Base-by-base conservation (phyloP, 2,888 invertebrate genomes). In the Polydrusus pterygomalis region DNA sequence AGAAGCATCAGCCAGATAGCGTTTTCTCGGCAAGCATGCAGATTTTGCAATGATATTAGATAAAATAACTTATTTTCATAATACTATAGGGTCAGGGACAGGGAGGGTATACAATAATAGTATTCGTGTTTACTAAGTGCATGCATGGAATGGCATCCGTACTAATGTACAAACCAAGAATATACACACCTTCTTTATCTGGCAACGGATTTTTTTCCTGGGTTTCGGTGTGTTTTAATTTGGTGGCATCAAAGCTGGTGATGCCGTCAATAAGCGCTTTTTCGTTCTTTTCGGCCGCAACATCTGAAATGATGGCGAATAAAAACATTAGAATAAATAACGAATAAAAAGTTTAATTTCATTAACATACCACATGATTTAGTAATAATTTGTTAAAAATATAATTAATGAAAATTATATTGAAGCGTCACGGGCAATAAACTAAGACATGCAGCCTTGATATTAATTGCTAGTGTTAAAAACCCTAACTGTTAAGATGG, bases 121-220 rank as follows among this genome's bases (percentile, higher is more conserved):
- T n/a, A n/a, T n/a, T n/a, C n/a, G n/a, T n/a, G n/a, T n/a, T n/a
- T n/a, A n/a, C n/a, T n/a, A n/a, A n/a, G n/a, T n/a, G n/a, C n/a
- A n/a, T n/a, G n/a, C n/a, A n/a, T n/a, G n/a, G n/a, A n/a, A n/a
- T n/a, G n/a, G n/a, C n/a, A n/a, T n/a, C n/a, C n/a, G n/a, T n/a
- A n/a, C n/a, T n/a, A 25, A 25, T 5, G 6, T 43, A 43, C 43
- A 43, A 7, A 64, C 13, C 7, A 13, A 25, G 30, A 11, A 67
- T 30, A 18, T 45, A 74, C 68, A 13, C 91, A 97, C 97, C 96
- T 90, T 95, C 95, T 92, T 96, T 96, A 87, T 96, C 96, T 58
- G 97, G 97, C 85, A 97, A 92, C 69, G 96, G 93, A 88, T 97
- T 97, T 89, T 97, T 97, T 87, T 97, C 97, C 84, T 95, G 92